Evolutionary conservation across 1,140 invertebrate genomes (phyloP).

Genomic region (Orchesella cincta): DNA sequence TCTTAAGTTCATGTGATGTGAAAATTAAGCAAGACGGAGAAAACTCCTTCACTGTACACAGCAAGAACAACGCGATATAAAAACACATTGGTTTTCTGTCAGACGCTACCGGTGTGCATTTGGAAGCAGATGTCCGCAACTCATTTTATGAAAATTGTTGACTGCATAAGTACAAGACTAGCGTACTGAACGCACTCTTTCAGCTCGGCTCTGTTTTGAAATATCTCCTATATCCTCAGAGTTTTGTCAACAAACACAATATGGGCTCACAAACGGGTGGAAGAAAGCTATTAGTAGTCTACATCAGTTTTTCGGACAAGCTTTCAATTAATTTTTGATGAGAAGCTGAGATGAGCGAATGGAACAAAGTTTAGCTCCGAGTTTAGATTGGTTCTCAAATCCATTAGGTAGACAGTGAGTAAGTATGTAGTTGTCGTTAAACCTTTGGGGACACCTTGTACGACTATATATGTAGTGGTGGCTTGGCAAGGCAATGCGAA

Average conservation of each 20-base stretch:
- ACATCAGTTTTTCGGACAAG: slow-evolving; percentile 33
- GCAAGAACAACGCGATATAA: neutral
- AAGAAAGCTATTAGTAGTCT: slow-evolving; percentile 5
- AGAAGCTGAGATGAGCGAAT: slow-evolving; percentile 28
- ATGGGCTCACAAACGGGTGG: neutral
- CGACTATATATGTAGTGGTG: too few relatives aligned
- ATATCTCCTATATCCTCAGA: too few relatives aligned
- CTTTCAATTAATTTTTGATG: slow-evolving; percentile 41
- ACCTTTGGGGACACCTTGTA: too few relatives aligned
- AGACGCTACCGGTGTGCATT: neutral
- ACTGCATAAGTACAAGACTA: too few relatives aligned
- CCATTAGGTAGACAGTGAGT: too few relatives aligned
- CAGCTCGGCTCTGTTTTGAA: too few relatives aligned
- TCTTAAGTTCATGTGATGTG: neutral
- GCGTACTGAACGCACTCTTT: too few relatives aligned
- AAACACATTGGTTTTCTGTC: neutral
- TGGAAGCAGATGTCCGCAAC: neutral
- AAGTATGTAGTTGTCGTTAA: too few relatives aligned
- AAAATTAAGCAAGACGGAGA: neutral
- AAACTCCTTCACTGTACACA: neutral
- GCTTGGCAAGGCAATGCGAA: too few relatives aligned
- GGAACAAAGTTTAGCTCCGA: neutral
- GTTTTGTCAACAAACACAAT: too few relatives aligned
- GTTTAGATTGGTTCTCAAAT: too few relatives aligned
- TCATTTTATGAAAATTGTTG: slow-evolving; percentile 13